phyloP scores from a whole-genome alignment of 2,113 vertebrate species.

The Aramus guarauna region DNA sequence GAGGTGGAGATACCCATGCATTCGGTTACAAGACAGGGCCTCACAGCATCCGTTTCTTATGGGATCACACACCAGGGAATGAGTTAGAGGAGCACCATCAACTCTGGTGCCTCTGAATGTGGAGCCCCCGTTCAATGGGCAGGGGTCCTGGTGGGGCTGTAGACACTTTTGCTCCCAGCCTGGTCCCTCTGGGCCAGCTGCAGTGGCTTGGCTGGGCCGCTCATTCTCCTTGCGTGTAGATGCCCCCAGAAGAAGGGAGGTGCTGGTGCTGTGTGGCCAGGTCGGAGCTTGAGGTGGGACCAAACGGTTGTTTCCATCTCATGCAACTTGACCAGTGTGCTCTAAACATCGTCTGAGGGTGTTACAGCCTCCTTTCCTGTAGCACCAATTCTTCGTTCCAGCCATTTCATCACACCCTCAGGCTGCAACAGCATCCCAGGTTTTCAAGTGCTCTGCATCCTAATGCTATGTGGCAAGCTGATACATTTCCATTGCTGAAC shows the following conservation, averaged over 20 bases:
- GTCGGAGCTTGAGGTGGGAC: background rate
- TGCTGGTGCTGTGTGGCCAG: background rate
- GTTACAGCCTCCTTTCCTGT: background rate
- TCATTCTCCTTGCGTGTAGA: accelerated
- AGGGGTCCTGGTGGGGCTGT: background rate
- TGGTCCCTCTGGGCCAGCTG: background rate
- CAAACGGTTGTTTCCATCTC: background rate
- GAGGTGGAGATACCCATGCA: accelerated
- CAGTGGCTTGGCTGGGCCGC: background rate
- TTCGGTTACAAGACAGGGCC: background rate
- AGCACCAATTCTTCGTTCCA: background rate
- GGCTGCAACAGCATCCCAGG: background rate
- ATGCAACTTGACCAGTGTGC: background rate
- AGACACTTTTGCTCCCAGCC: background rate
- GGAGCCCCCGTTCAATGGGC: background rate
- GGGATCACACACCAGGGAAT: background rate
- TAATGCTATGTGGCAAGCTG: background rate
- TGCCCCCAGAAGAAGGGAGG: background rate
- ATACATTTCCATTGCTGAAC: background rate
- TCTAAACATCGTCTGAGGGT: background rate
- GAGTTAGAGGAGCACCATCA: background rate
- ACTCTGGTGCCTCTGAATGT: background rate
- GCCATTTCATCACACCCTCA: background rate
- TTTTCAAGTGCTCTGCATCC: background rate
- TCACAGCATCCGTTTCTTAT: background rate